Conservation (phyloP, 2,888 invertebrate species). For the Melangyna quadrimaculata region DNA sequence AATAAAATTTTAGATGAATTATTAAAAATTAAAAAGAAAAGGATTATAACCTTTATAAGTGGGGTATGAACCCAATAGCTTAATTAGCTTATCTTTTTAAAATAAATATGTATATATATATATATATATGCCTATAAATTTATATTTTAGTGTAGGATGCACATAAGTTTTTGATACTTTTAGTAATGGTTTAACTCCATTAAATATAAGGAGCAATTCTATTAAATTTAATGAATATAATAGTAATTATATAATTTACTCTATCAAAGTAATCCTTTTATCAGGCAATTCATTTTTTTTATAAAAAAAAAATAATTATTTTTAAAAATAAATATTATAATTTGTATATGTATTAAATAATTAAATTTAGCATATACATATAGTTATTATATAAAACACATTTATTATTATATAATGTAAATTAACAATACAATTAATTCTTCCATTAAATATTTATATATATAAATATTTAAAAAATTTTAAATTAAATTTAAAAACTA, state of each 20-base stretch:
- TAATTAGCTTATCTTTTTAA: slow-evolving; percentile 83
- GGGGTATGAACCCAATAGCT: slow-evolving; percentile 82
- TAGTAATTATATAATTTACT: slow-evolving; percentile 82
- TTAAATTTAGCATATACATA: slow-evolving; percentile 30
- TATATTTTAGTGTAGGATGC: slow-evolving; percentile 85
- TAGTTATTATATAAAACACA: slow-evolving; percentile 24
- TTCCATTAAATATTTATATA: slow-evolving; percentile 56
- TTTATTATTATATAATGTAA: slow-evolving; percentile 56
- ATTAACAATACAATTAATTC: slow-evolving; percentile 63
- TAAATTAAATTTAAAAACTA: slow-evolving; percentile 74
- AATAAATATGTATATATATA: no score
- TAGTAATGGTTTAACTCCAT: slow-evolving; percentile 84
- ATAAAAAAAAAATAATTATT: background rate
- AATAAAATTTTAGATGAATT: slow-evolving; percentile 82
- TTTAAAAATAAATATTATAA: slow-evolving; percentile 16
- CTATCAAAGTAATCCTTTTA: slow-evolving; percentile 85
- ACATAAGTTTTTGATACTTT: slow-evolving; percentile 85
- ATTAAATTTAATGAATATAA: slow-evolving; percentile 79
- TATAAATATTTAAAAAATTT: slow-evolving; percentile 65
- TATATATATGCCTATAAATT: slow-evolving; percentile 37
- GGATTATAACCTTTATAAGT: slow-evolving; percentile 81
- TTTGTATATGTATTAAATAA: slow-evolving; percentile 59
- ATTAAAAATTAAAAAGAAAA: slow-evolving; percentile 83
- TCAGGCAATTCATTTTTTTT: slow-evolving; percentile 22
- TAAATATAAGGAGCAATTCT: slow-evolving; percentile 78